Conservation (phyloP, 2,113 vertebrate species). For the Anoplopoma fimbria region DNA sequence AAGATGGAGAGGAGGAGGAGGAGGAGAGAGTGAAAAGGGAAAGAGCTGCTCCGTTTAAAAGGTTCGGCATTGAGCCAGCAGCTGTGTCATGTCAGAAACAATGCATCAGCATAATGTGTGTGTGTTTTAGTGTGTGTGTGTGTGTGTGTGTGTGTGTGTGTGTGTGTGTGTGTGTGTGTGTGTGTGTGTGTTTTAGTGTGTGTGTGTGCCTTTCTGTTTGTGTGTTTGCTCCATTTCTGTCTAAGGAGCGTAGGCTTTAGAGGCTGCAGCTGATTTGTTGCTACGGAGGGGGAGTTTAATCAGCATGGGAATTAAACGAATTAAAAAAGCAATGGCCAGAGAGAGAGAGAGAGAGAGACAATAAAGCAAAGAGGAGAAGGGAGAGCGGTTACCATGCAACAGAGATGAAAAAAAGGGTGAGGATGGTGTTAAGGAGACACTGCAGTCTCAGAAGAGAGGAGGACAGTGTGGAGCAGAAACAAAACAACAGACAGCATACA, state of each 20-base stretch:
- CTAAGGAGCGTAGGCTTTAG: background rate
- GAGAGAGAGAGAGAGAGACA: background rate
- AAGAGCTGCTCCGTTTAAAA: constrained; percentile 12
- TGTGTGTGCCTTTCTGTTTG: background rate
- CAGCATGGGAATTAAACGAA: constrained; percentile 23
- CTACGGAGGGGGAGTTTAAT: constrained; percentile 42
- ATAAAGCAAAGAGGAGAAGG: background rate
- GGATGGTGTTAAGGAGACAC: constrained; percentile 29
- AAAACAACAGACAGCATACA: background rate
- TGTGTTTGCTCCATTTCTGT: background rate
- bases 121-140: constrained; percentile 3
- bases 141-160: constrained; percentile 7
- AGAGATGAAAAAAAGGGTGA: constrained; percentile 6
- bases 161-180: background rate
- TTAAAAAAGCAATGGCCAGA: constrained; percentile 21
- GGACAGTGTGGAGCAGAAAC: background rate
- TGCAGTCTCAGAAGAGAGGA: constrained; percentile 26
- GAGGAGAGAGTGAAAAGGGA: constrained; percentile 1
- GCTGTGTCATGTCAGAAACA: constrained; percentile 47
- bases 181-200: background rate
- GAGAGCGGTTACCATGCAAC: constrained; percentile 51
- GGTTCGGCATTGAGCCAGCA: constrained; percentile 15
- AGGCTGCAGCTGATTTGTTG: constrained; percentile 30
- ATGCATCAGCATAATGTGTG: constrained; percentile 36
- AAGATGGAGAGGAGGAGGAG: background rate